Base-by-base conservation (phyloP, 2,888 invertebrate genomes). In the Lordiphosa fenestrarum region DNA sequence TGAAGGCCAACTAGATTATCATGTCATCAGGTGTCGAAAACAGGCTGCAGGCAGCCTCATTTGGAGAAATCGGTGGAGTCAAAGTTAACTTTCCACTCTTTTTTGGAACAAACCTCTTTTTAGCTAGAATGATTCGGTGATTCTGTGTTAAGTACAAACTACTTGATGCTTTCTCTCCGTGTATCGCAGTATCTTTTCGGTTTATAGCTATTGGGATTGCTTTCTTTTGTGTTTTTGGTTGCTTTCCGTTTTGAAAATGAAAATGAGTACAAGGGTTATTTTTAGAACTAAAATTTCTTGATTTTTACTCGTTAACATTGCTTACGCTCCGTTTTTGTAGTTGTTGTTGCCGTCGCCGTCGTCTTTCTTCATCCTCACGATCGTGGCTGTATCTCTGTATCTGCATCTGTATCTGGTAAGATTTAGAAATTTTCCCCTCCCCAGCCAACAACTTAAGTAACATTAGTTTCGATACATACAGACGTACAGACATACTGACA, bases 251-350 rank as follows among this genome's bases (percentile, higher is more conserved):
- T 76, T 73, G 58, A 73, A 71, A 71, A 69, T 52, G 61, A 69
- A 83, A 85, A 84, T 85, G 84, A 77, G 78, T 78, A 78, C 78
- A 78, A 66, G 61, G 60, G 84, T 84, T 84, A 84, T 84, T 84
- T 84, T 73, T 84, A 84, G 84, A 86, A 77, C 66, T 70, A 72
- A 75, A 71, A 78, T 75, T 74, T 78, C 75, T 75, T 74, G 77
- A 77, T 65, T 78, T 66, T 84, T 68, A 82, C 83, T 83, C 73
- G 85, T 75, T 78, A 78, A 84, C 70, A 83, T 78, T 84, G 69
- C 72, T 76, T 81, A 77, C 73, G 77, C 73, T 77, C 56, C 74
- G 81, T 76, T 73, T 50, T 68, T 59, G 58, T 66, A 48, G 81
- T 53, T 66, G 78, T 71, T 66, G 67, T 39, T 49, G 48, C 39